Evolutionary conservation across 2,113 vertebrate genomes (phyloP), one percentile per base, ranked within the genome.

Genomic region (Gadus macrocephalus): DNA sequence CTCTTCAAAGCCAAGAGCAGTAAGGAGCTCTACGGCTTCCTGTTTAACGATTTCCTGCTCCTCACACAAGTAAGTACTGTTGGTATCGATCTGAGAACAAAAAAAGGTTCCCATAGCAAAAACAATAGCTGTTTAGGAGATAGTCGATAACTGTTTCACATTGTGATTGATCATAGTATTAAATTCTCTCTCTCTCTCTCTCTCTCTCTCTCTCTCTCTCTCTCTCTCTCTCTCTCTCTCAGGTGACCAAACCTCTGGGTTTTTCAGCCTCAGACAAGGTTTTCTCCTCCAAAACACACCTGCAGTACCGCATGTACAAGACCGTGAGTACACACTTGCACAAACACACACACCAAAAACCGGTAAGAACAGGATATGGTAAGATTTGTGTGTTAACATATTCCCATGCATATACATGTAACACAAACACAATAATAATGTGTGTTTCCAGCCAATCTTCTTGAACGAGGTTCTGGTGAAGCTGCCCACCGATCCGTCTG

Each of bases 241-340:
- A 99, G 86, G 94, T 95, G 75, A 95, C 93, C 69, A 98, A 96
- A 87, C 96, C 96, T 31, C 87, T 99, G 81, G 96, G 96, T 75
- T 98, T 89, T 0, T 98, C 97, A 0, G 93, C 95, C 20, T 93
- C 91, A 0, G 97, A 98, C 88, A 98, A 98, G 81, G 96, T 98
- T 78, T 99, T 99, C 92, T 97, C 96, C 78, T 93, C 95, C 31
- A 99, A 99, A 81, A 97, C 96, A 1, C 98, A 98, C 85, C 92
- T 98, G 76, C 97, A 98, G 65, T 99, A 98, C 78, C 97, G 96
- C 91, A 99, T 99, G 97, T 98, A 99, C 87, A 99, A 98, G 89
- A 99, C 96, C 65, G 97, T 99, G 68, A 92, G 96, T 66, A 4
- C 0, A 14, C 66, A 4, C 59, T 3, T 6, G 20, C 19, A 14